A percentile compares a stretch with the other conserved stretches of the same genome.
Conservation (phyloP, 37 sponge, comb jelly and placozoan genomes). For the Dysidea cf. avara region DNA sequence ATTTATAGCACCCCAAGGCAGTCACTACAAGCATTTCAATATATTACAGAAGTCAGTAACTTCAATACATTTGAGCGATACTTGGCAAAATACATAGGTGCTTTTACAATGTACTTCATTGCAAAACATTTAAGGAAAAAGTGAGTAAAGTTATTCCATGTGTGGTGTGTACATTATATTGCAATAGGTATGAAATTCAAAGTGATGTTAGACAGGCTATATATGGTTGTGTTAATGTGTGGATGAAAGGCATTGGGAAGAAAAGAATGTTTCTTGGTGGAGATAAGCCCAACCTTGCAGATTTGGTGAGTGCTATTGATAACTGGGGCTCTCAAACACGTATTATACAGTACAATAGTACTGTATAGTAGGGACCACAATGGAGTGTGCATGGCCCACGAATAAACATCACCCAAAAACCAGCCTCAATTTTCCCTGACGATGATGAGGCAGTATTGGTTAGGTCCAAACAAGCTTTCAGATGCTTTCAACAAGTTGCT, state of each 20-base stretch:
- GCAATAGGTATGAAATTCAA: slow-evolving; percentile 64
- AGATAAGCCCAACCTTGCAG: slow-evolving; percentile 85
- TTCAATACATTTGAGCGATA: slow-evolving; percentile 71
- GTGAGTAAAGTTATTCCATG: slow-evolving; percentile 10
- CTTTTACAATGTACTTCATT: slow-evolving; percentile 82
- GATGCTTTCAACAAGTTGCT: too few species aligned
- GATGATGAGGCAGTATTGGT: too few species aligned
- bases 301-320: slow-evolving; percentile 65
- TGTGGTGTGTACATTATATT: too few species aligned
- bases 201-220: slow-evolving; percentile 73
- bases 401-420: too few species aligned
- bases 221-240: slow-evolving; percentile 64
- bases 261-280: slow-evolving; percentile 83
- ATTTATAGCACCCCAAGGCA: slow-evolving; percentile 85
- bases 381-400: too few species aligned
- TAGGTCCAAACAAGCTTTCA: too few species aligned
- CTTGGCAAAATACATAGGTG: slow-evolving; percentile 77
- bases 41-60: slow-evolving; percentile 67
- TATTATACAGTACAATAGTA: too few species aligned
- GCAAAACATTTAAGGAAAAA: slow-evolving; percentile 69
- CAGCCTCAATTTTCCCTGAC: too few species aligned
- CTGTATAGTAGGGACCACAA: too few species aligned
- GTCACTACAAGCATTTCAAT: slow-evolving; percentile 68
- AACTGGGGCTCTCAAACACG: too few species aligned
- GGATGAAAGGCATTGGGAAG: slow-evolving; percentile 71